Base-by-base conservation (phyloP, 1,140 invertebrate genomes). In the Drosophila kurseongensis region DNA sequence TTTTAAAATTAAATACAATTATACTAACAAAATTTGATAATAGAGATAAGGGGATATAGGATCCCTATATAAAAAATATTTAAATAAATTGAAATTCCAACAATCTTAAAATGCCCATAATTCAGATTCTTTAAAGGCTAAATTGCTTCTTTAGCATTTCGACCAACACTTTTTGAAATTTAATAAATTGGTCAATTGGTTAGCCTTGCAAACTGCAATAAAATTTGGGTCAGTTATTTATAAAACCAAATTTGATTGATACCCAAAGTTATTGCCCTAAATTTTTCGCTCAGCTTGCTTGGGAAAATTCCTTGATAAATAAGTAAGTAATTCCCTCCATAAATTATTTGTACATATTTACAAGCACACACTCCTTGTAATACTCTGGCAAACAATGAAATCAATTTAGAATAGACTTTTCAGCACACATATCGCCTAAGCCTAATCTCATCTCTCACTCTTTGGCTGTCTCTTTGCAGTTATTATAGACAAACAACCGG, bases 331-430 rank as follows among this genome's bases (percentile, higher is more conserved):
- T 38, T 41, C 27, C 41, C 41, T 13, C 50, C 65, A 48, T 57
- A 41, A 69, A 56, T 35, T 68, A 48, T 68, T 45, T 63, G 36
- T 48, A 63, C 59, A 67, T 51, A 67, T 67, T 68, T 71, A 69
- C 51, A 48, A 41, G 40, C 48, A 29, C 44, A n/a, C 60, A 16
- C 48, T n/a, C n/a, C 5, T 12, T 29, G 4, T n/a, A 32, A 52
- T 41, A 12, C 48, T 35, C 38, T 29, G 40, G 56, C 72, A 81
- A 77, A 78, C 79, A 81, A 81, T 78, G 69, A 61, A 81, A 88
- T 75, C 78, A 77, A 82, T 88, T 88, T 82, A 75, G 74, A 59
- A 78, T 56, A 75, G 60, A 74, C 68, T 77, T 77, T 68, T 69
- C 57, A 77, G 58, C 71, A 69, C 41, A 77, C 66, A 71, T 69